These are phyloP conservation scores for Tanytarsus gracilentus DNA, from an alignment of 2,888 invertebrate genomes.

Conservation along the genomic window DNA sequence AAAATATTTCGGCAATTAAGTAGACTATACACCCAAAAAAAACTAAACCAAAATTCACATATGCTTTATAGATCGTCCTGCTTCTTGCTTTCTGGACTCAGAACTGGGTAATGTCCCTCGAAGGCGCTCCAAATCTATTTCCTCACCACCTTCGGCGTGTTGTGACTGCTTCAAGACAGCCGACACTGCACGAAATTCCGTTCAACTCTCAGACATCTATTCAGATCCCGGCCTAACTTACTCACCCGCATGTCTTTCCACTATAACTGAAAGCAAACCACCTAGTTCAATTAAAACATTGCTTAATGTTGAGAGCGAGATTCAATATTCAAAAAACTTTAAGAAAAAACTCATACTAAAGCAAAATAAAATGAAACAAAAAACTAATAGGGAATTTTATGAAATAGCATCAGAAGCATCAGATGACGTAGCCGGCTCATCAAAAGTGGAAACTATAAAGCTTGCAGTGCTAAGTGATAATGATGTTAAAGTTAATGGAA, in stretches of 20 bases:
- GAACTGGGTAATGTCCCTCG: conserved; percentile 35
- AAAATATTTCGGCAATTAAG: too few relatives aligned
- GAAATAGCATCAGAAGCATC: conserved; percentile 50
- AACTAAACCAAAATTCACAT: conserved; percentile 31
- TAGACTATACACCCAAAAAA: conserved; percentile 28
- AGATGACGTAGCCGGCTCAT: conserved; percentile 39
- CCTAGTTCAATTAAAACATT: conserved; percentile 37
- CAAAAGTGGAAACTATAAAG: conserved; percentile 39
- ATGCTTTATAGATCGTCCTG: conserved; percentile 44
- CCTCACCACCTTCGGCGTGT: conserved; percentile 35
- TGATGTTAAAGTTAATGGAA: conserved; percentile 54
- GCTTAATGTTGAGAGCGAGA: conserved; percentile 41
- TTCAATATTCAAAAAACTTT: conserved; percentile 35
- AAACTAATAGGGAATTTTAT: conserved; percentile 42
- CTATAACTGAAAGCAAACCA: conserved; percentile 38
- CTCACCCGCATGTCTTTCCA: conserved; percentile 48
- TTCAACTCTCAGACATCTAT: conserved; percentile 53
- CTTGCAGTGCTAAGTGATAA: conserved; percentile 45
- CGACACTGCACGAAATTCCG: conserved; percentile 38
- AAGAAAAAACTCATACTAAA: conserved; percentile 33
- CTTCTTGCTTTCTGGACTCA: conserved; percentile 44
- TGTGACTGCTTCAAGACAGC: conserved; percentile 43
- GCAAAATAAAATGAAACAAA: conserved; percentile 34
- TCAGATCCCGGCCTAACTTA: conserved; percentile 39
- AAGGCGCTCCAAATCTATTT: conserved; percentile 33